Evolutionary conservation across 2,888 invertebrate genomes (phyloP), one percentile per base, ranked within the genome.

Genomic region (Drosophila bunnanda): DNA sequence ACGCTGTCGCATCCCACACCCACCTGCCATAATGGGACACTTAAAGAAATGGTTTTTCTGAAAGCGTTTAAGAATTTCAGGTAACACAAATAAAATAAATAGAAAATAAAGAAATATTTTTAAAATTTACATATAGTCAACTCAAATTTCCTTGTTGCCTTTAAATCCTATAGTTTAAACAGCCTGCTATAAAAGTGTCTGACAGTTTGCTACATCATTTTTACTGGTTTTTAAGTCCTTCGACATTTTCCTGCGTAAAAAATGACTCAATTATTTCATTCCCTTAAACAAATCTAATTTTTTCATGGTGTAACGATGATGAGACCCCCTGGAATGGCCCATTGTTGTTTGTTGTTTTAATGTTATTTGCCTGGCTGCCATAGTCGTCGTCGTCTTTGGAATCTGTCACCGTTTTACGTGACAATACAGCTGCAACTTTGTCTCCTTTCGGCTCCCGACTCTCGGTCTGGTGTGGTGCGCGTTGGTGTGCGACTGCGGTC

Each of bases 401-500:
- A 89, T 86, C 86, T 86, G 86, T 86, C 86, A 86, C 88, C 86
- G 71, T 72, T 84, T 82, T 90, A 89, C 86, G 90, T 86, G 90
- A 89, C 89, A 86, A 89, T 89, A 79, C 75, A 76, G 89, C 66
- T 76, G 56, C 78, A 78, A 75, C 77, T 59, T 56, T 58, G 62
- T 57, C 43, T 55, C 59, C 61, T 41, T 20, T 8, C 9, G 48
- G 25, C 2, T n/a, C 25, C 5, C 10, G 32, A n/a, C 2, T n/a
- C n/a, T 28, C 12, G 28, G n/a, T 7, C 5, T 13, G 39, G n/a
- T 7, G 7, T 13, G 39, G 13, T 53, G 62, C n/a, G 38, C 50
- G 12, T 34, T 54, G 61, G 70, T 54, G 68, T 87, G 78, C 48
- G 71, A 61, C 68, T 88, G 86, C 70, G 85, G 88, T 78, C 73